Evolutionary conservation across 2,797 vertebrate species (phyloP).

Genomic region (Psittacula echo): DNA sequence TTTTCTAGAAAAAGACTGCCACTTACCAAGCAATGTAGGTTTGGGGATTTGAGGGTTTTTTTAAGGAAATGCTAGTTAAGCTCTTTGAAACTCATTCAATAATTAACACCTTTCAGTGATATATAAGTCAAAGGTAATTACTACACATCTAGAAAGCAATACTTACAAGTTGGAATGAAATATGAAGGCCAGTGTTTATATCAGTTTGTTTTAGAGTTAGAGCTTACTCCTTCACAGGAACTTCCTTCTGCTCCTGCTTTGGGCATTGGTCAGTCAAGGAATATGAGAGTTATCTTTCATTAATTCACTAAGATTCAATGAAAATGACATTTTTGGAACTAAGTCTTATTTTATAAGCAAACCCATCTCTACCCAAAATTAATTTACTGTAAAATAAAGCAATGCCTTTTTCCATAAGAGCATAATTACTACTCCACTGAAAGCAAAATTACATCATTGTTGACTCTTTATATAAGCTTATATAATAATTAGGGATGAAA

Average conservation of each 20-base stretch:
- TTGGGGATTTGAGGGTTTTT: neutral
- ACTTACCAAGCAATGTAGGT: neutral
- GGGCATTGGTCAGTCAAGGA: neutral
- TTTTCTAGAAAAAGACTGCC: neutral
- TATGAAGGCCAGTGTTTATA: neutral
- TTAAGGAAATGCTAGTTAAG: neutral
- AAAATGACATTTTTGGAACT: slow-evolving; percentile 24
- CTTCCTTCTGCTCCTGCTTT: neutral
- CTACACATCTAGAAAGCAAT: neutral
- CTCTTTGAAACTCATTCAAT: slow-evolving; percentile 16
- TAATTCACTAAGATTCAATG: neutral
- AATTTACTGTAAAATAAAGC: neutral
- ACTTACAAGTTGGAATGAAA: neutral
- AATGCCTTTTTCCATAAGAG: neutral
- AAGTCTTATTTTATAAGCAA: slow-evolving; percentile 21
- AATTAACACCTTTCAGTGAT: slow-evolving; percentile 3
- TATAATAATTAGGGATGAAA: neutral
- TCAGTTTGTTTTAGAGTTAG: neutral
- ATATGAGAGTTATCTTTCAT: neutral
- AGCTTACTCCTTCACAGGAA: neutral
- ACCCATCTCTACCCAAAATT: neutral
- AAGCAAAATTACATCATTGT: neutral
- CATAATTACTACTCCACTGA: neutral
- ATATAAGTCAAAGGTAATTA: slow-evolving; percentile 20
- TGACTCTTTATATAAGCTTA: neutral